Percentiles rank a stretch among this genome's conserved stretches.
Evolutionary conservation across 2,113 vertebrate species (phyloP).

Genomic region (Turnix velox): DNA sequence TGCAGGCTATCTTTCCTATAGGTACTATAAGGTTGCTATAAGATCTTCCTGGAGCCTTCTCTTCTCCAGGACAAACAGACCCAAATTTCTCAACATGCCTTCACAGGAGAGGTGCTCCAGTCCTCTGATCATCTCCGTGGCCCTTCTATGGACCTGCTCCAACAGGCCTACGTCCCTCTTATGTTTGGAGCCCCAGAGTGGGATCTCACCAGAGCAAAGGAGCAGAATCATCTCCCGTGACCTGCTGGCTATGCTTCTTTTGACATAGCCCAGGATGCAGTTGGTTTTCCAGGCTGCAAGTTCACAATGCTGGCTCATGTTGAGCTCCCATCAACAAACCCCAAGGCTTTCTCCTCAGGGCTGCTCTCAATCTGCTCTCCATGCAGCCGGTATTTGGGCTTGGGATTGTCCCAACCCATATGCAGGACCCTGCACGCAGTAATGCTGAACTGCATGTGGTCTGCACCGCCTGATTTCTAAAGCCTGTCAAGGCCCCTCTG

Average conservation of each 20-base stretch:
- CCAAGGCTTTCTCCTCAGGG: neutral
- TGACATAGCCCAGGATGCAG: neutral
- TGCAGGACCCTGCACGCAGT: neutral
- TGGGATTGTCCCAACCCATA: neutral
- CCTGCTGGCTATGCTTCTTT: neutral
- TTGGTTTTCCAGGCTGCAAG: neutral
- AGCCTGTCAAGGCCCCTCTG: neutral
- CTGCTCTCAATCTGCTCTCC: neutral
- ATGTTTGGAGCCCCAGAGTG: neutral
- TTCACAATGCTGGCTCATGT: neutral
- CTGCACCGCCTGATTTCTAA: neutral
- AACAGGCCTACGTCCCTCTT: neutral
- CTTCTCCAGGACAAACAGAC: neutral
- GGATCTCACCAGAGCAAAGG: neutral
- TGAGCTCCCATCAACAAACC: neutral
- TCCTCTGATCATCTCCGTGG: neutral
- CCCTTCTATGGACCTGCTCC: neutral
- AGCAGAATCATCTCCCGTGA: neutral
- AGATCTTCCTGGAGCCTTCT: neutral
- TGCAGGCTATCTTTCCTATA: neutral
- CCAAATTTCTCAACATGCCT: neutral
- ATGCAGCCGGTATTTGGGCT: neutral
- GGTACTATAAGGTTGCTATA: neutral
- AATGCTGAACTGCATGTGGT: neutral
- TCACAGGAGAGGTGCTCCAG: neutral